A percentile compares a stretch with the other conserved stretches of the same genome.
Evolutionary conservation across 2,888 invertebrate genomes (phyloP).

Genomic region (Nomada hirtipes): DNA sequence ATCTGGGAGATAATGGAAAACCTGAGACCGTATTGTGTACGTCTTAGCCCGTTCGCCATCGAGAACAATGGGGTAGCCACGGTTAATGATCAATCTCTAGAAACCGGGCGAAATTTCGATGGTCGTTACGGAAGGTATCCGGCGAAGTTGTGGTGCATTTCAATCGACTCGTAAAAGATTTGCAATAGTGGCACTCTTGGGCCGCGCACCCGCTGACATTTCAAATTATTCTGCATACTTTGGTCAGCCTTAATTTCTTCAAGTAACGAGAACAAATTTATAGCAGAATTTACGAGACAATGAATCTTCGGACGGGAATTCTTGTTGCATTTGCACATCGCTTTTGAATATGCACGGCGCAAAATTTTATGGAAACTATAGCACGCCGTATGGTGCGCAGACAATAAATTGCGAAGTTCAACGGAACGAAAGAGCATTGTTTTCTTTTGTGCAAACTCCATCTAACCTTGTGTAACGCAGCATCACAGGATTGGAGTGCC

Average conservation of each 20-base stretch:
- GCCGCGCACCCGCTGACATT: too few relatives aligned
- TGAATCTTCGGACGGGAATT: background rate
- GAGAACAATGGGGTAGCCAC: conserved; percentile 74
- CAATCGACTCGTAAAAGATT: conserved; percentile 44
- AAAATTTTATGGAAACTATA: background rate
- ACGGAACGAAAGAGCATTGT: conserved; percentile 6
- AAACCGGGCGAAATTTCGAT: conserved; percentile 69
- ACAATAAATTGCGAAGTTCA: background rate
- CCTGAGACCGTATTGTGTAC: conserved; percentile 73
- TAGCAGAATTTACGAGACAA: too few relatives aligned
- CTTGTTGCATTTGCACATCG: background rate
- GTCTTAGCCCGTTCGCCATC: conserved; percentile 69
- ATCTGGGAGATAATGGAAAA: conserved; percentile 75
- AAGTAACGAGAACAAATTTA: too few relatives aligned
- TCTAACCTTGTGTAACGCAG: background rate
- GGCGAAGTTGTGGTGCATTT: conserved; percentile 46
- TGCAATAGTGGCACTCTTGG: background rate
- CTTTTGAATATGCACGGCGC: background rate
- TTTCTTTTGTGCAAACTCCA: background rate
- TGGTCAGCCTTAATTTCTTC: too few relatives aligned
- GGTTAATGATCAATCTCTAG: conserved; percentile 77
- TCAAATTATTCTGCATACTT: too few relatives aligned
- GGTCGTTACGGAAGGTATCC: conserved; percentile 37
- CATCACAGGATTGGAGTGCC: conserved; percentile 3
- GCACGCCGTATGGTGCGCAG: background rate